phyloP scores from a whole-genome alignment of 2,797 vertebrate genomes.

The Caiman crocodilus region DNA sequence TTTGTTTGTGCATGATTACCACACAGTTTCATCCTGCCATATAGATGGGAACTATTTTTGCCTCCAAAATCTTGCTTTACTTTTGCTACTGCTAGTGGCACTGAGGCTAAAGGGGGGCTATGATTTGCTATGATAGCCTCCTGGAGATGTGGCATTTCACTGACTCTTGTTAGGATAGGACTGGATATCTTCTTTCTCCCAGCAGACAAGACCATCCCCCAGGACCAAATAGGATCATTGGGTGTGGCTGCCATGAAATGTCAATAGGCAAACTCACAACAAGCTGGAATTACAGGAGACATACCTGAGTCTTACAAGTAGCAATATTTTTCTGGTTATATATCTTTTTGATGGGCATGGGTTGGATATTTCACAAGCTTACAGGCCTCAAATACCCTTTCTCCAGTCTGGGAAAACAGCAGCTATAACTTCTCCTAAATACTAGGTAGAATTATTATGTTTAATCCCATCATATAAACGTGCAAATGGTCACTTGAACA shows the following conservation, averaged over 20 bases:
- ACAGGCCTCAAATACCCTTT: too few relatives aligned
- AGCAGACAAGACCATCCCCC: background rate
- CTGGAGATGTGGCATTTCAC: background rate
- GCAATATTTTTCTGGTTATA: too few relatives aligned
- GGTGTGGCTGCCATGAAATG: background rate
- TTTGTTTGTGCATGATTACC: background rate
- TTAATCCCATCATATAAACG: too few relatives aligned
- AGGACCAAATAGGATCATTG: background rate
- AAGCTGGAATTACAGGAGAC: background rate
- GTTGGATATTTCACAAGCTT: too few relatives aligned
- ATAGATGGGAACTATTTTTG: background rate
- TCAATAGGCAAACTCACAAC: background rate
- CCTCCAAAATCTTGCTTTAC: background rate
- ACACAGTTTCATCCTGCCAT: background rate
- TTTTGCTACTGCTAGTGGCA: background rate
- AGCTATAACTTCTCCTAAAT: too few relatives aligned
- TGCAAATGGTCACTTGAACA: too few relatives aligned
- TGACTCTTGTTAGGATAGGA: background rate
- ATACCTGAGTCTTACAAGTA: background rate
- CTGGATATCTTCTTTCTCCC: accelerated
- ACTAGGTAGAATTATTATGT: too few relatives aligned
- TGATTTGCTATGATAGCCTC: background rate
- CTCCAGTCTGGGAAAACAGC: too few relatives aligned
- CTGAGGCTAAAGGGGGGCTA: background rate
- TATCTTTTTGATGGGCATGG: too few relatives aligned